These are phyloP conservation scores for Phylloscopus whistleri DNA, from an alignment of 2,113 vertebrate species.

Conservation along the genomic window DNA sequence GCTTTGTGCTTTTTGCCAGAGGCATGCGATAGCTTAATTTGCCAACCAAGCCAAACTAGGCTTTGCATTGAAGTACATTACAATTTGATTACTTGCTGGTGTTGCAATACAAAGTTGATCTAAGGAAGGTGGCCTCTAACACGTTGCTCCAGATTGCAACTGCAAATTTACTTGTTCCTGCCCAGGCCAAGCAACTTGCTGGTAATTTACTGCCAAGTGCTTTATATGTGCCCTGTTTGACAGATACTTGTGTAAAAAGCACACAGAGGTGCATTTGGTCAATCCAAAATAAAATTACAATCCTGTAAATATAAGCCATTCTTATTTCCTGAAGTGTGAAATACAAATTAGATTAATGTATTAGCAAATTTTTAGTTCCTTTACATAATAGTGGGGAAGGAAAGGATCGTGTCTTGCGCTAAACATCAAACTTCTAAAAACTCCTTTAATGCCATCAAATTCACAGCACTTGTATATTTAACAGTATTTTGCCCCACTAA, in stretches of 20 bases:
- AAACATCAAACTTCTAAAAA: neutral
- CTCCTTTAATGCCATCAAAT: neutral
- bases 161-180: conserved; percentile 38
- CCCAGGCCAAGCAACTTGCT: neutral
- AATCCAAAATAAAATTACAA: neutral
- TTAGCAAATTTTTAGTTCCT: neutral
- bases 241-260: neutral
- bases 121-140: conserved; percentile 57
- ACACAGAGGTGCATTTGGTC: neutral
- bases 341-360: neutral
- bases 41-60: conserved; percentile 51
- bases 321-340: neutral
- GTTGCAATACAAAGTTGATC: conserved; percentile 56
- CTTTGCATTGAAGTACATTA: conserved; percentile 51
- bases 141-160: conserved; percentile 29
- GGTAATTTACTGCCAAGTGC: neutral
- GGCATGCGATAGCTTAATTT: conserved; percentile 51
- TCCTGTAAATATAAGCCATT: neutral
- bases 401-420: neutral
- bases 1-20: conserved; percentile 53
- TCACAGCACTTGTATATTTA: neutral
- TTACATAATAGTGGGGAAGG: neutral
- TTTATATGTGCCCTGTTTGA: neutral
- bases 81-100: conserved; percentile 51
- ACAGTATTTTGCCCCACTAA: neutral